Percentiles rank a stretch among this genome's conserved stretches.
phyloP scores from a whole-genome alignment of 2,888 invertebrate species.

The Mechanitis messenoides region DNA sequence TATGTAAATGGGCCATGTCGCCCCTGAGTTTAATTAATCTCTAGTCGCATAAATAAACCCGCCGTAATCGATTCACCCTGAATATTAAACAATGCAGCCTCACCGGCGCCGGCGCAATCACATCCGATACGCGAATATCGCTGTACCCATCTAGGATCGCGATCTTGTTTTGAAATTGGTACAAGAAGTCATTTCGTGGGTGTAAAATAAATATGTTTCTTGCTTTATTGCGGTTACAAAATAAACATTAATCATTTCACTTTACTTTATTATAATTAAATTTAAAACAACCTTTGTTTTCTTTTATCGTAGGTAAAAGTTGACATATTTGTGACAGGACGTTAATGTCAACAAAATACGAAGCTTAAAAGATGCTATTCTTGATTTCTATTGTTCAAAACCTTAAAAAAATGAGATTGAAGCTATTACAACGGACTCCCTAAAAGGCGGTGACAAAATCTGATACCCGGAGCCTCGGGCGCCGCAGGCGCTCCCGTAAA shows the following conservation, averaged over 20 bases:
- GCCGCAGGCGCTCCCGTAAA: constrained; percentile 40
- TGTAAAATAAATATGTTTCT: neutral
- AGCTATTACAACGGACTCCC: neutral
- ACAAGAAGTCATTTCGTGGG: constrained; percentile 19
- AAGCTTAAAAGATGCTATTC: neutral
- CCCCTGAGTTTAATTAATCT: constrained; percentile 72
- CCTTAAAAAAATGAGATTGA: neutral
- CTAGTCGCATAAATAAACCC: constrained; percentile 68
- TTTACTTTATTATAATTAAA: constrained; percentile 7
- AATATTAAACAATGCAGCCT: constrained; percentile 52
- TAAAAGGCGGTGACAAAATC: constrained; percentile 22
- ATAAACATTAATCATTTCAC: neutral
- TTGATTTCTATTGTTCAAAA: neutral
- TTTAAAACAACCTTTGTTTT: neutral
- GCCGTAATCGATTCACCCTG: constrained; percentile 55
- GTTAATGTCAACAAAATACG: neutral
- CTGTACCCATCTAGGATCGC: constrained; percentile 20
- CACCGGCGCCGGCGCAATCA: constrained; percentile 34
- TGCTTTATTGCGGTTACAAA: neutral
- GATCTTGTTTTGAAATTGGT: constrained; percentile 27
- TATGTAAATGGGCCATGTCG: constrained; percentile 74
- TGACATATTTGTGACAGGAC: too few species aligned
- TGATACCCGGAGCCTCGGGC: constrained; percentile 34
- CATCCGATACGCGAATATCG: constrained; percentile 27
- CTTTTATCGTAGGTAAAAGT: neutral